Evolutionary conservation across 2,797 vertebrate genomes (phyloP).

Genomic region (Cyclura pinguis): DNA sequence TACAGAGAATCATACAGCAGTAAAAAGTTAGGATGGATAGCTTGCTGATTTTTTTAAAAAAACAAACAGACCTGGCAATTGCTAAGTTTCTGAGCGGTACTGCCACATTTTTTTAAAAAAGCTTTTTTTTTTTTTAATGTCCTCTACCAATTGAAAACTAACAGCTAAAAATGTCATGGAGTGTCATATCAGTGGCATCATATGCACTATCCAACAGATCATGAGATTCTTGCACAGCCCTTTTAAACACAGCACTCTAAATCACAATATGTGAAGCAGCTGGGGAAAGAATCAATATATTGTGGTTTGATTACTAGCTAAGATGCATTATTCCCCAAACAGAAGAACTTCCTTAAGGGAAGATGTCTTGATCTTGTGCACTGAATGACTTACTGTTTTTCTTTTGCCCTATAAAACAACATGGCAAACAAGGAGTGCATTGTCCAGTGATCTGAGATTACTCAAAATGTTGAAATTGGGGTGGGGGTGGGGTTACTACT

Average conservation of each 20-base stretch:
- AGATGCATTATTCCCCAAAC: neutral
- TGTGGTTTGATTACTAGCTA: slow-evolving; percentile 14
- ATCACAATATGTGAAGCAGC: neutral
- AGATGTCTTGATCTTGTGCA: neutral
- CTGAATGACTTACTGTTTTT: neutral
- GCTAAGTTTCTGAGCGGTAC: neutral
- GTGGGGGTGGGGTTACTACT: slow-evolving; percentile 65
- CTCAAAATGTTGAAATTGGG: slow-evolving; percentile 55
- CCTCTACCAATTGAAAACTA: neutral
- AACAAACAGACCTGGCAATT: neutral
- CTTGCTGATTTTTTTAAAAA: neutral
- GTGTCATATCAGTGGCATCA: neutral
- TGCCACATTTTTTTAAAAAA: neutral
- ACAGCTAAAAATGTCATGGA: neutral
- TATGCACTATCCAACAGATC: neutral
- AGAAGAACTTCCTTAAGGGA: slow-evolving; percentile 3
- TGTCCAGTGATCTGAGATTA: slow-evolving; percentile 49
- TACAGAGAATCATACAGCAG: neutral
- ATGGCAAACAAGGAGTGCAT: neutral
- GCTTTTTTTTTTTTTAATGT: neutral
- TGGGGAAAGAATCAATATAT: neutral
- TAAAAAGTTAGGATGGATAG: neutral
- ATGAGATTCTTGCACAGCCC: neutral
- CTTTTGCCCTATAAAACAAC: neutral
- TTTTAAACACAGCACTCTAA: neutral